Evolutionary conservation across 2,113 vertebrate species (phyloP).

Genomic region (Patagioenas fasciata): DNA sequence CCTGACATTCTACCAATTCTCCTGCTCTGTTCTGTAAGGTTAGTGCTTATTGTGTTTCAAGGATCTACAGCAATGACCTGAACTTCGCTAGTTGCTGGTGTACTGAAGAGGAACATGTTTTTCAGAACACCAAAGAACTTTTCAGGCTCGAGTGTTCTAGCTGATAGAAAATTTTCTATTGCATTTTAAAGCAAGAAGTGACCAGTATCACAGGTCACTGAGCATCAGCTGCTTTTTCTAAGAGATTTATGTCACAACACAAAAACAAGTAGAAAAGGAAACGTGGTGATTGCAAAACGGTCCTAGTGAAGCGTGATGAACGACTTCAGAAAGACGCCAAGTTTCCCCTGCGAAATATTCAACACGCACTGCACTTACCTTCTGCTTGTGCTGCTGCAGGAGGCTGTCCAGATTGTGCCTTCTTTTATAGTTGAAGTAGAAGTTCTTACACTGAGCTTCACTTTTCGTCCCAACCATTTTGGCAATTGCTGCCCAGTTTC

Average conservation of each 20-base stretch:
- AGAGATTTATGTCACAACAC: neutral
- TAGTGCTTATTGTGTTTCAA: neutral
- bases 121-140: neutral
- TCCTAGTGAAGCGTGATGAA: neutral
- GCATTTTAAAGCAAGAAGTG: neutral
- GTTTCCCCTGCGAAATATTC: neutral
- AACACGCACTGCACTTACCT: constrained; percentile 41
- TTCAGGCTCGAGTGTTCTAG: neutral
- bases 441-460: constrained; percentile 98
- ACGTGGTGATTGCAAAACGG: neutral
- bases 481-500: constrained; percentile 97
- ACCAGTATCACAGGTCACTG: neutral
- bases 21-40: neutral
- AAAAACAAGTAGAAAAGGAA: neutral
- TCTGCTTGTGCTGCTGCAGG: constrained; percentile 95
- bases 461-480: constrained; percentile 99
- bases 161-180: neutral
- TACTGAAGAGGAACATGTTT: neutral
- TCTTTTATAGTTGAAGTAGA: constrained; percentile 99
- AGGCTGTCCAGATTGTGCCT: constrained; percentile 96
- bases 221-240: neutral
- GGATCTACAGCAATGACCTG: neutral
- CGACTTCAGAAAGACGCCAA: neutral
- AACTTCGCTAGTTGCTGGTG: neutral
- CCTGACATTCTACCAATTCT: neutral